Percentiles rank a stretch among this genome's conserved stretches.
phyloP scores from a whole-genome alignment of 2,113 vertebrate species.

The Ochotona princeps region DNA sequence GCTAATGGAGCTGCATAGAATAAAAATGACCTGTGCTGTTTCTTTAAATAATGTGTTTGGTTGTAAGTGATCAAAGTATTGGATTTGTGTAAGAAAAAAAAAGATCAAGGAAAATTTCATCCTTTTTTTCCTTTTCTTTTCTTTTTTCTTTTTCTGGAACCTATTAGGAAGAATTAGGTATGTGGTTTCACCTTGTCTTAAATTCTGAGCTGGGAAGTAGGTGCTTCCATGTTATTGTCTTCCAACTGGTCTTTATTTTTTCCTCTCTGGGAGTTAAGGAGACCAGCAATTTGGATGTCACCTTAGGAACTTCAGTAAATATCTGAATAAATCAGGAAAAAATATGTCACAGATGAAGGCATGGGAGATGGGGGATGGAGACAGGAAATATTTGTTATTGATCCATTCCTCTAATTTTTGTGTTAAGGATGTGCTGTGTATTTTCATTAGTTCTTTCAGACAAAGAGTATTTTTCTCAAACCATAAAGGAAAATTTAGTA shows the following conservation, averaged over 20 bases:
- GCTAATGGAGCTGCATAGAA: conserved; percentile 51
- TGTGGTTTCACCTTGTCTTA: conserved; percentile 74
- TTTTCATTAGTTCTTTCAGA: not conserved
- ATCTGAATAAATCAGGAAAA: conserved; percentile 3
- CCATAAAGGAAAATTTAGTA: not conserved
- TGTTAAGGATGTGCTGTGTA: not conserved
- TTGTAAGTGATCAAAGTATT: conserved; percentile 69
- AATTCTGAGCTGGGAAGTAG: conserved; percentile 63
- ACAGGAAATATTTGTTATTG: not conserved
- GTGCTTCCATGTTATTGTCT: conserved; percentile 59
- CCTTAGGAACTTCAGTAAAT: not conserved
- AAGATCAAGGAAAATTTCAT: conserved; percentile 66
- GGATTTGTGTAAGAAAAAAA: conserved; percentile 67
- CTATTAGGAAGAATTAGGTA: conserved; percentile 56
- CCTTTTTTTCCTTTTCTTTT: not conserved
- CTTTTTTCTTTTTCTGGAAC: conserved; percentile 63
- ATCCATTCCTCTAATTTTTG: not conserved
- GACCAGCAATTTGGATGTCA: conserved; percentile 46
- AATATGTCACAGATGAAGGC: conserved; percentile 3
- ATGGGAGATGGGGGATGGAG: not conserved
- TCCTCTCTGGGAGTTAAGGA: conserved; percentile 63
- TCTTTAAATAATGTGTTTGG: conserved; percentile 76
- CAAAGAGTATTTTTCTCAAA: not conserved
- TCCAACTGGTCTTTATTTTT: conserved; percentile 56
- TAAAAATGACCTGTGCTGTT: conserved; percentile 67